These are phyloP conservation scores for Ramphastos sulfuratus DNA, from an alignment of 2,113 vertebrate species.

Conservation along the genomic window DNA sequence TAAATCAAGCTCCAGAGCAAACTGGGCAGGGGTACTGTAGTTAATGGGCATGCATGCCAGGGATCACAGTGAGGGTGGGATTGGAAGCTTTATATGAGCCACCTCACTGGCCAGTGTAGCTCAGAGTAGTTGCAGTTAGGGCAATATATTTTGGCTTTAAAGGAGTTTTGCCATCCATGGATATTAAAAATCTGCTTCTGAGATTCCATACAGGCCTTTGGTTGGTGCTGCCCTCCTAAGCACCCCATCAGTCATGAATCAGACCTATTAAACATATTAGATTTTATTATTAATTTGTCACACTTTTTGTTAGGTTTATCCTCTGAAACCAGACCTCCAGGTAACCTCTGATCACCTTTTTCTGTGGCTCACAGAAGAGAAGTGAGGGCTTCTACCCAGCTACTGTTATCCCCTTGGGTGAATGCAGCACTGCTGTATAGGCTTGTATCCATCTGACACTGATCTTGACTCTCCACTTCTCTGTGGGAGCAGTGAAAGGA, in stretches of 20 bases:
- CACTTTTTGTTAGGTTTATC: neutral
- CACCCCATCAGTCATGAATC: neutral
- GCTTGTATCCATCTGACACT: neutral
- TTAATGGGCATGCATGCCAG: slow-evolving; percentile 9
- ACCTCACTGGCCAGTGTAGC: neutral
- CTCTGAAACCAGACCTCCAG: neutral
- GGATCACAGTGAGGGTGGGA: neutral
- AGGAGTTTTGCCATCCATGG: neutral
- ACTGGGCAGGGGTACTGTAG: neutral
- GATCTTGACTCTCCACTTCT: neutral
- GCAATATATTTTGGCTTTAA: neutral
- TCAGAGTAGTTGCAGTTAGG: neutral
- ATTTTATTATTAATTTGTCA: neutral
- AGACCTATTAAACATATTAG: neutral
- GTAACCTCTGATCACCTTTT: neutral
- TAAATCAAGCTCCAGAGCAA: neutral
- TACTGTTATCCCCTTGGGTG: neutral
- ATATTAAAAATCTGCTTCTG: neutral
- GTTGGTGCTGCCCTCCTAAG: neutral
- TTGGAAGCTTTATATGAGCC: neutral
- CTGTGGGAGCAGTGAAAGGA: neutral
- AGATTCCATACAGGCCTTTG: neutral
- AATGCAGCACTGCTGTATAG: neutral
- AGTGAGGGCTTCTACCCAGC: neutral
- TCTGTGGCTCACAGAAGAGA: neutral